Evolutionary conservation across 2,797 vertebrate genomes (phyloP).

Genomic region (Lacerta agilis): DNA sequence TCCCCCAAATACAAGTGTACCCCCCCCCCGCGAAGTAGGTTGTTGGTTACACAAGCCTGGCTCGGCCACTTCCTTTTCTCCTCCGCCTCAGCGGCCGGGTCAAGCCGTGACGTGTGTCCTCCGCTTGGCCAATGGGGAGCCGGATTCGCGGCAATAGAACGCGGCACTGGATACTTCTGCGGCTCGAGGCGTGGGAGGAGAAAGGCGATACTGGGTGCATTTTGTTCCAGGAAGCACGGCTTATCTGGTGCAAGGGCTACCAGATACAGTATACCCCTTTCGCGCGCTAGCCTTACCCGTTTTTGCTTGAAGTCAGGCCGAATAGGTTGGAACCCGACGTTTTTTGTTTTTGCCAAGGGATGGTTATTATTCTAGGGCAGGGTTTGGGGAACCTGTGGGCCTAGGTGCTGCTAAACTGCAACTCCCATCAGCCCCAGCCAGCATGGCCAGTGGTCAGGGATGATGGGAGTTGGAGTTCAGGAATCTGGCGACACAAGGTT

Average conservation of each 20-base stretch:
- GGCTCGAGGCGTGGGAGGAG: not conserved
- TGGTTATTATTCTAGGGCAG: not conserved
- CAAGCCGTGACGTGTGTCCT: not conserved
- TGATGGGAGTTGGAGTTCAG: no score
- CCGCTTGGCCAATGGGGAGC: slow-evolving; percentile 7
- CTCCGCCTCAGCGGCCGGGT: not conserved
- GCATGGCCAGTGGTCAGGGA: no score
- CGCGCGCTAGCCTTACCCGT: not conserved
- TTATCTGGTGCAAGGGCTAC: no score
- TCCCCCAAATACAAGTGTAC: not conserved
- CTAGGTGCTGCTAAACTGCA: no score
- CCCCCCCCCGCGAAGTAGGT: not conserved
- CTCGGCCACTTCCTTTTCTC: slow-evolving; percentile 22
- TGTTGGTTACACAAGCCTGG: slow-evolving; percentile 30
- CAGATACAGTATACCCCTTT: not conserved
- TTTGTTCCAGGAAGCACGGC: not conserved
- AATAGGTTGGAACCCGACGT: not conserved
- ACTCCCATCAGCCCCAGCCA: no score
- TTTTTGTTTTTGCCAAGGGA: no score
- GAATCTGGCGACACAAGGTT: not conserved
- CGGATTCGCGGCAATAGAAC: not conserved
- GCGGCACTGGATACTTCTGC: not conserved
- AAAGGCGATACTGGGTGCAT: not conserved
- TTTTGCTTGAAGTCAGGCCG: not conserved
- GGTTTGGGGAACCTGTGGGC: not conserved